A percentile compares a stretch with the other conserved stretches of the same genome.
Conservation (phyloP, 2,888 invertebrate species). For the Aspidiotus destructor region DNA sequence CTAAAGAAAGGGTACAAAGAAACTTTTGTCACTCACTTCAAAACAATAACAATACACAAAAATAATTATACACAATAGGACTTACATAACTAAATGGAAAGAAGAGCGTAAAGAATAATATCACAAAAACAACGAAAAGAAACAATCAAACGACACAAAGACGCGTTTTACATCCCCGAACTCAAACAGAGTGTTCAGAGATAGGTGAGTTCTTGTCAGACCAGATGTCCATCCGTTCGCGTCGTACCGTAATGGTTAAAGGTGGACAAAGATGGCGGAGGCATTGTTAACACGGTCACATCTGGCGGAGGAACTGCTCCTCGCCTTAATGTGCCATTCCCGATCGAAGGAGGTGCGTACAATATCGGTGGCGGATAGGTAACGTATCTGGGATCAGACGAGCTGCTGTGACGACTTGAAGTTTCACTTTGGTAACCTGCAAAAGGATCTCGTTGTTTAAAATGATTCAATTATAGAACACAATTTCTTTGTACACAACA, state of each 20-base stretch:
- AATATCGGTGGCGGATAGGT: slow-evolving; percentile 68
- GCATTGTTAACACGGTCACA: slow-evolving; percentile 37
- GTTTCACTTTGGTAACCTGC: slow-evolving; percentile 35
- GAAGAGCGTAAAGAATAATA: slow-evolving; percentile 17
- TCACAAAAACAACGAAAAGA: slow-evolving; percentile 20
- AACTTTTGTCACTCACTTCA: too few relatives aligned
- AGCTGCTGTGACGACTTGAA: slow-evolving; percentile 31
- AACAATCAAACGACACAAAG: too few relatives aligned
- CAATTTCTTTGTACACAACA: too few relatives aligned
- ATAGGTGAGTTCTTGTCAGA: slow-evolving; percentile 37
- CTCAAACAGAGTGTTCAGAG: slow-evolving; percentile 6
- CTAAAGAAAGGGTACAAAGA: too few relatives aligned
- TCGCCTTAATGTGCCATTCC: slow-evolving; percentile 36
- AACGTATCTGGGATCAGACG: slow-evolving; percentile 50
- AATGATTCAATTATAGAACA: too few relatives aligned
- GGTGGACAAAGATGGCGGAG: slow-evolving; percentile 34
- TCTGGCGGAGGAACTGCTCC: slow-evolving; percentile 44
- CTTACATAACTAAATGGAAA: too few relatives aligned
- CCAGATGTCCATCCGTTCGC: slow-evolving; percentile 40
- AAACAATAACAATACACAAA: too few relatives aligned
- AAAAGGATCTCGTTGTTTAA: slow-evolving; percentile 12
- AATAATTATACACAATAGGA: too few relatives aligned
- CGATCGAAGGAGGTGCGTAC: slow-evolving; percentile 49
- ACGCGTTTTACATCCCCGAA: slow-evolving; percentile 18
- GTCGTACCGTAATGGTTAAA: slow-evolving; percentile 35